Conservation (phyloP, 2,888 invertebrate genomes). For the Drosophila robusta region DNA sequence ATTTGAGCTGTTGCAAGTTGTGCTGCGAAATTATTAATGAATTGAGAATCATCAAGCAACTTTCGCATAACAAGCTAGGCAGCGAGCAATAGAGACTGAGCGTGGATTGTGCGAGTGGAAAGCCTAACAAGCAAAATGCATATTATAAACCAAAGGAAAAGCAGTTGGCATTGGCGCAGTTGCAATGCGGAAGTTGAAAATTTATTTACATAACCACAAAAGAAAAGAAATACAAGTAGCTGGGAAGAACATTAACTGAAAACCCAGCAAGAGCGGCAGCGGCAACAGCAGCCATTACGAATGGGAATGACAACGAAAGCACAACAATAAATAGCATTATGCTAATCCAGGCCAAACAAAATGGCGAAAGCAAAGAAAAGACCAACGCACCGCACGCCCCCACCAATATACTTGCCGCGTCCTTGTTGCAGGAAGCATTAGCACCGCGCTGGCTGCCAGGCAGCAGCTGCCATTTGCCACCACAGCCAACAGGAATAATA, state of each 20-base stretch:
- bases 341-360: conserved; percentile 81
- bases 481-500: conserved; percentile 58
- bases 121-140: conserved; percentile 48
- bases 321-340: conserved; percentile 81
- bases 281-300: conserved; percentile 30
- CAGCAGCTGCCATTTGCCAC: conserved; percentile 63
- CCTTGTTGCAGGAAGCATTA: conserved; percentile 44
- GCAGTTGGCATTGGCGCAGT: conserved; percentile 45
- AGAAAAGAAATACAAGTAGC: conserved; percentile 65
- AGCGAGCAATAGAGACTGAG: background rate
- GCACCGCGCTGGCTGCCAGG: conserved; percentile 37
- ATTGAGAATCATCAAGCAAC: conserved; percentile 70
- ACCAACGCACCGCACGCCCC: conserved; percentile 16
- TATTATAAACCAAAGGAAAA: conserved; percentile 34
- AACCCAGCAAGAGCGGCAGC: conserved; percentile 42
- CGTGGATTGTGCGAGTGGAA: conserved; percentile 1
- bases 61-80: conserved; percentile 51
- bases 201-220: conserved; percentile 74
- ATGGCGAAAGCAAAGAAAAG: conserved; percentile 76
- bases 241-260: conserved; percentile 70
- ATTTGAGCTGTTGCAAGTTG: conserved; percentile 51
- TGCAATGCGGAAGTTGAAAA: conserved; percentile 63
- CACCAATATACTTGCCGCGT: conserved; percentile 9
- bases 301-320: conserved; percentile 69
- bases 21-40: conserved; percentile 71